Conservation (phyloP, 2,113 vertebrate genomes). For the Excalfactoria chinensis region DNA sequence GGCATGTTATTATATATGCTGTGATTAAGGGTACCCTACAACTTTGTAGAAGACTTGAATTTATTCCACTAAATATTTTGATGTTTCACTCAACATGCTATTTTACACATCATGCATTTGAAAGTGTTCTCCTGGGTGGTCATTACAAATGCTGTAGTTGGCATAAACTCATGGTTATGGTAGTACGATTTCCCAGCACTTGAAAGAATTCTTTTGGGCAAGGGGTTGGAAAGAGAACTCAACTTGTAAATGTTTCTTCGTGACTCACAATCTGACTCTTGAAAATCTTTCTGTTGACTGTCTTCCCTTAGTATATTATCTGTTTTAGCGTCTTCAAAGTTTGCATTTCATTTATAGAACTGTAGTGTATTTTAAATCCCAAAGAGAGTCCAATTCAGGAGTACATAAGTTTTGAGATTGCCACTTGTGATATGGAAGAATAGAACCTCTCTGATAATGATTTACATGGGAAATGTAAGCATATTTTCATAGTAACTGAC, state of each 20-base stretch:
- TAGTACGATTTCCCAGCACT: not conserved
- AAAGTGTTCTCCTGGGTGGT: not conserved
- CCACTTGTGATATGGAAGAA: not conserved
- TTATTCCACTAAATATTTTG: not conserved
- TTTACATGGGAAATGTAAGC: fast-evolving
- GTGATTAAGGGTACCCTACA: not conserved
- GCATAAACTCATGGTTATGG: fast-evolving
- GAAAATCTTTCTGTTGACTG: not conserved
- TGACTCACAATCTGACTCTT: not conserved
- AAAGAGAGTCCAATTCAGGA: not conserved
- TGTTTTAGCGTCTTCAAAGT: not conserved
- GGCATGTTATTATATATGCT: not conserved
- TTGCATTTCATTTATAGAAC: not conserved
- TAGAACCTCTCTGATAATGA: fast-evolving
- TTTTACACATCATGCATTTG: not conserved
- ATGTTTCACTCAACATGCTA: not conserved
- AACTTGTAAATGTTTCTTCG: not conserved
- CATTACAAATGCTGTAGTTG: not conserved
- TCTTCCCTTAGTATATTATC: not conserved
- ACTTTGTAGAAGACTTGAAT: not conserved
- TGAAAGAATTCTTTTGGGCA: not conserved
- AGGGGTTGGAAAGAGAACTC: not conserved
- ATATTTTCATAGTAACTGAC: not conserved
- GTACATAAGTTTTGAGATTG: fast-evolving
- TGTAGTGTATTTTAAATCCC: not conserved